A percentile compares a stretch with the other conserved stretches of the same genome.
These are phyloP conservation scores for Cettia cetti DNA, from an alignment of 2,113 vertebrate genomes.

Conservation along the genomic window DNA sequence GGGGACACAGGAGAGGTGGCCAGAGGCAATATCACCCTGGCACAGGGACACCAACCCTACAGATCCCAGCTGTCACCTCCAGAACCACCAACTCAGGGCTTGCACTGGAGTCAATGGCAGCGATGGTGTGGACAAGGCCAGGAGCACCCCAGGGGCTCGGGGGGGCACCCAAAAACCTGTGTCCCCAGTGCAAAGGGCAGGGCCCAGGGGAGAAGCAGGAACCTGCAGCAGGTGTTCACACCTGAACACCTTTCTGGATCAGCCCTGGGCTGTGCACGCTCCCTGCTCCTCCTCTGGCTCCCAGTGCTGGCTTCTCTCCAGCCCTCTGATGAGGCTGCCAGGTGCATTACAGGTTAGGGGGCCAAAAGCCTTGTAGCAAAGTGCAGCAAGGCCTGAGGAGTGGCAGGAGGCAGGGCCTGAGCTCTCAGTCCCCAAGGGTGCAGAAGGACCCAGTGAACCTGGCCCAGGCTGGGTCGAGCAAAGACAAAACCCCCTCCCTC, in stretches of 20 bases:
- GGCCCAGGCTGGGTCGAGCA: not conserved
- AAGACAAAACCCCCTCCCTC: not conserved
- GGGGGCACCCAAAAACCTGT: not conserved
- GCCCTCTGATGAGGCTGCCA: not conserved
- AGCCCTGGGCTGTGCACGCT: not conserved
- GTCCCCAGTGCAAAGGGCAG: not conserved
- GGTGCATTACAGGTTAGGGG: not conserved
- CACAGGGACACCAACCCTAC: not conserved
- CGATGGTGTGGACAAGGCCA: fast-evolving
- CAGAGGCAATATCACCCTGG: not conserved
- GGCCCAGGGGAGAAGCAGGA: not conserved
- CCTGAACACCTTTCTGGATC: not conserved
- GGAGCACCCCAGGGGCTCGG: not conserved
- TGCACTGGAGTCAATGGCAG: not conserved
- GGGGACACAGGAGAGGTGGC: not conserved
- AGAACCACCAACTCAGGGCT: not conserved
- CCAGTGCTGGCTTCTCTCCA: not conserved
- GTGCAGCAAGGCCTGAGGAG: not conserved
- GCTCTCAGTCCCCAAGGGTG: not conserved
- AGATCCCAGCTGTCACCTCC: not conserved
- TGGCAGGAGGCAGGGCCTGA: not conserved
- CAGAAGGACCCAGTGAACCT: not conserved
- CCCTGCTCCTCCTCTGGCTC: not conserved
- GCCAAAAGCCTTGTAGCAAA: not conserved
- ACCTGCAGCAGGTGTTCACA: not conserved